Evolutionary conservation across 2,888 invertebrate genomes (phyloP), one percentile per base, ranked within the genome.

Genomic region (Brachynemurus nebulosus): DNA sequence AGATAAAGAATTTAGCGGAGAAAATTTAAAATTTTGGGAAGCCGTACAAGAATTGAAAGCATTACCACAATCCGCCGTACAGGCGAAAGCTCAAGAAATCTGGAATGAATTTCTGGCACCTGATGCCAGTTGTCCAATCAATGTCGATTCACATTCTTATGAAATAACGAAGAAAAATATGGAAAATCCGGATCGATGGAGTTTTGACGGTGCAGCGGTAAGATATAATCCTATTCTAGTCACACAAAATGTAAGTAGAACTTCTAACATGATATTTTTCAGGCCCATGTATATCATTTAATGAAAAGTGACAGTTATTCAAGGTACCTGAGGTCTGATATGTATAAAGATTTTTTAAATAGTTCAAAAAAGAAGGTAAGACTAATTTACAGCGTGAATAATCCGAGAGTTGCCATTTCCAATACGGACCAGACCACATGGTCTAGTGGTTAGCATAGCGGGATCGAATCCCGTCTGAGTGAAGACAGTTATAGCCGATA

Each of bases 251-350:
- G 42, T 16, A 30, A 44, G n/a, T 42, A 35, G 18, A 21, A 14
- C 39, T 11, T 33, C 30, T 12, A 18, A 47, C n/a, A 34, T 21
- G 23, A 46, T 47, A 19, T 53, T 44, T 61, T 67, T 9, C 71
- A 93, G 92, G 89, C 93, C 6, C 98, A 98, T 67, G 96, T 98
- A 30, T 98, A 96, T 66, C 93, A 96, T 60, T 72, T 99, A 55
- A 99, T 98, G 98, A 97, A 97, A 64, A 93, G 91, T 52, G 98
- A 98, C 69, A 95, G 93, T 60, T 98, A 99, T 63, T 95, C 95
- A 44, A 76, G 98, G 54, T 98, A 97, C 63, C 72, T 98, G 43
- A 81, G 98, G 51, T 97, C 96, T 1, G 97, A 97, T 55, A 91
- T 95, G 86, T 98, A 97, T 69, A 95, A 95, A 74, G 96, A 96